A percentile compares a stretch with the other conserved stretches of the same genome.
Evolutionary conservation across 2,113 vertebrate genomes (phyloP).

Genomic region (Caracal caracal): DNA sequence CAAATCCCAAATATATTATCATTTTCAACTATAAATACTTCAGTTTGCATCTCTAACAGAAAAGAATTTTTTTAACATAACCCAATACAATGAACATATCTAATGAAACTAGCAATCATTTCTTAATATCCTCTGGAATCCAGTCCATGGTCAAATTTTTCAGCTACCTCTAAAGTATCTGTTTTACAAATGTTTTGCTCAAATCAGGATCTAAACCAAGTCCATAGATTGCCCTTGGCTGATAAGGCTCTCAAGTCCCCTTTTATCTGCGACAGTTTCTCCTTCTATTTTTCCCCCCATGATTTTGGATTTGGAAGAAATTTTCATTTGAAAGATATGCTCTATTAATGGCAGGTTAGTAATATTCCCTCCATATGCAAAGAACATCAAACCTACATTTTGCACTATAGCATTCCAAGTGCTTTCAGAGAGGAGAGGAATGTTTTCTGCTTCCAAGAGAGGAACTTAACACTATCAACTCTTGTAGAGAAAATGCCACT

Average conservation of each 20-base stretch:
- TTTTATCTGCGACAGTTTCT: not conserved
- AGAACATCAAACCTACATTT: not conserved
- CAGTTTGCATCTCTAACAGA: conserved; percentile 15
- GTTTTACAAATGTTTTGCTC: not conserved
- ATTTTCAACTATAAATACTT: conserved; percentile 50
- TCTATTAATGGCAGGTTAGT: not conserved
- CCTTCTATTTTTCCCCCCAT: not conserved
- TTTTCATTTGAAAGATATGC: not conserved
- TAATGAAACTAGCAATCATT: conserved; percentile 28
- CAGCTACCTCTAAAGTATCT: not conserved
- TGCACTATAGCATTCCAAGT: not conserved
- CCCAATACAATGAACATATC: conserved; percentile 3
- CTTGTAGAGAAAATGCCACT: conserved; percentile 23
- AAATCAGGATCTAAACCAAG: conserved; percentile 6
- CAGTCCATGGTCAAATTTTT: not conserved
- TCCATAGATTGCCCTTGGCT: not conserved
- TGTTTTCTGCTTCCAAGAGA: not conserved
- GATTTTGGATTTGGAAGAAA: conserved; percentile 21
- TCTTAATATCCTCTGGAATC: not conserved
- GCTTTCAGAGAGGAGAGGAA: conserved; percentile 5
- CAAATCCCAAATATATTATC: conserved; percentile 22
- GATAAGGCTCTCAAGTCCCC: not conserved
- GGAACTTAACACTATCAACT: not conserved
- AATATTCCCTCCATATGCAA: not conserved
- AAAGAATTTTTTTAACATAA: not conserved